Evolutionary conservation across 2,888 invertebrate genomes (phyloP), one percentile per base, ranked within the genome.

Genomic region (Callyntrura guangdongensis): DNA sequence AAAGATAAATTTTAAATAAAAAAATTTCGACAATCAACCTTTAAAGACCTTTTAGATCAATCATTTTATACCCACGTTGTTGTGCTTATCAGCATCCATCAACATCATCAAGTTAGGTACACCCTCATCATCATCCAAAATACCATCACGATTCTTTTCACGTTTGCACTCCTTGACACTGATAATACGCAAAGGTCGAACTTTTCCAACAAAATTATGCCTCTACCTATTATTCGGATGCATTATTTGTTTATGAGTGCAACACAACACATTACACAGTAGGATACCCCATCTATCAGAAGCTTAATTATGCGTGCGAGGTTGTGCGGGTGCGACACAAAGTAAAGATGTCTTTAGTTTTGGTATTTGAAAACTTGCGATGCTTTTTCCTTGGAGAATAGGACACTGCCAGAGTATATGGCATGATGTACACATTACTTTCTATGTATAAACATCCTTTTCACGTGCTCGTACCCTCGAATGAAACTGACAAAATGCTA

Each of bases 1-100:
- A 45, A 67, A 61, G 25, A 25, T 27, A 22, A 64, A 67, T 67
- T 72, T 72, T 12, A 20, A 74, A 74, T 74, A 74, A 74, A 74
- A 20, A 74, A 12, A 20, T 0, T 74, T 25, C 22, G 49, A 27
- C 74, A 20, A 45, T 45, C 36, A 49, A 20, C 22, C 36, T 36
- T 36, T 47, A 72, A 72, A 36, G 36, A 72, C 72, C 45, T 74
- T 74, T 20, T 1, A 45, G 17, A 45, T 45, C 69, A 69, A 4
- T 69, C 36, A 69, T 69, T n/a, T 53, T 53, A 14, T 53, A n/a
- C n/a, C 53, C n/a, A n/a, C n/a, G 8, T 36, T 6, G 0, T 14
- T 0, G n/a, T 36, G 36, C 27, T 3, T 69, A 36, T 69, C 53
- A 14, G 53, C 11, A 45, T 45, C 4, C 45, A 61, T 61, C 53